A percentile compares a stretch with the other conserved stretches of the same genome.
Evolutionary conservation across 2,888 invertebrate species (phyloP).

Genomic region (Schizotus pectinicornis): DNA sequence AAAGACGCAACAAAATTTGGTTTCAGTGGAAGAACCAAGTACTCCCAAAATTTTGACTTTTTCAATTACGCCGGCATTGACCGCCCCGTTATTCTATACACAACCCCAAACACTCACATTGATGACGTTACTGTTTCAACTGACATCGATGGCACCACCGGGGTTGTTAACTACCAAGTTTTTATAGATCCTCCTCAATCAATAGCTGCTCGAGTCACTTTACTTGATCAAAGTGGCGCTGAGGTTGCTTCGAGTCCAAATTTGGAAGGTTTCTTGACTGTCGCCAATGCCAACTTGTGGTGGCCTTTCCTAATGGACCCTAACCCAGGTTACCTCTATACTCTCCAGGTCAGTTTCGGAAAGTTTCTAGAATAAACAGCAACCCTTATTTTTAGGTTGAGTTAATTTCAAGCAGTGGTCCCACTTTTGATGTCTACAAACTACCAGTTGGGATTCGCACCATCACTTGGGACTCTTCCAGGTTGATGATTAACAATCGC

Average conservation of each 20-base stretch:
- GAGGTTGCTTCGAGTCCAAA: conserved; percentile 64
- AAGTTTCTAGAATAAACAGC: conserved; percentile 61
- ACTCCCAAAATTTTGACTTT: conserved; percentile 91
- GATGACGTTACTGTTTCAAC: conserved; percentile 86
- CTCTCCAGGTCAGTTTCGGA: conserved; percentile 67
- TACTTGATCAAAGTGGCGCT: conserved; percentile 62
- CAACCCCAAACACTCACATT: conserved; percentile 82
- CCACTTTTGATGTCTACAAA: conserved; percentile 76
- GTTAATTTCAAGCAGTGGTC: conserved; percentile 46
- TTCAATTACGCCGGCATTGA: conserved; percentile 99
- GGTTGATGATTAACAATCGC: conserved; percentile 78
- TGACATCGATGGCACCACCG: conserved; percentile 62
- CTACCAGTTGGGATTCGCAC: conserved; percentile 88
- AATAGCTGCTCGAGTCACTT: conserved; percentile 17
- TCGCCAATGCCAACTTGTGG: conserved; percentile 82
- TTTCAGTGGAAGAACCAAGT: conserved; percentile 62
- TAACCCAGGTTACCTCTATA: conserved; percentile 83
- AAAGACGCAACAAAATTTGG: background rate
- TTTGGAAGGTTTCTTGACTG: conserved; percentile 52
- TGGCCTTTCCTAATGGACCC: conserved; percentile 91
- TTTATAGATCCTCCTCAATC: background rate
- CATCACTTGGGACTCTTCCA: conserved; percentile 76
- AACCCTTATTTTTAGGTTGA: conserved; percentile 34
- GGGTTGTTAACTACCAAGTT: conserved; percentile 4
- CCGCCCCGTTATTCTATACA: conserved; percentile 86